Percentiles rank a stretch among this genome's conserved stretches.
These are phyloP conservation scores for Creontiades dilutus DNA, from an alignment of 2,888 invertebrate genomes.

Conservation along the genomic window DNA sequence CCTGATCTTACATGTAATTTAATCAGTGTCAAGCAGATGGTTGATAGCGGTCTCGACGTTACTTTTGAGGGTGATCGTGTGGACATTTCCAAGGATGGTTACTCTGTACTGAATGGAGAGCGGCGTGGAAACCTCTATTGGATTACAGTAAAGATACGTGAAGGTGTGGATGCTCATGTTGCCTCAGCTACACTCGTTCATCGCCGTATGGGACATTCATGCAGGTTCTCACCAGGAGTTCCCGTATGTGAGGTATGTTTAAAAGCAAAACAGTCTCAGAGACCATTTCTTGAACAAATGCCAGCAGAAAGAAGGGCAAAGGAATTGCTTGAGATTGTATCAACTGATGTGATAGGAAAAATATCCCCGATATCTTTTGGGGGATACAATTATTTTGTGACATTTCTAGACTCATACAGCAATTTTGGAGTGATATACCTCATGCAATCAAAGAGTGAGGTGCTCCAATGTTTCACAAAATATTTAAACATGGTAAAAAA, in stretches of 20 bases:
- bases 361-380: background rate
- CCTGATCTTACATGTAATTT: too few species aligned
- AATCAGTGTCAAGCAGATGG: too few species aligned
- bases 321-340: background rate
- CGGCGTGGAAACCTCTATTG: background rate
- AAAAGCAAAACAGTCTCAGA: background rate
- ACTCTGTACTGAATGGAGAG: background rate
- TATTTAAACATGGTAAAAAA: slow-evolving; percentile 17
- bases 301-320: background rate
- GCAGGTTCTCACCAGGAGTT: background rate
- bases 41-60: too few species aligned
- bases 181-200: background rate
- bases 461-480: slow-evolving; percentile 17
- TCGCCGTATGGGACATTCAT: slow-evolving; percentile 31
- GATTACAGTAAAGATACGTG: background rate
- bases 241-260: slow-evolving; percentile 40
- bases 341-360: slow-evolving; percentile 9
- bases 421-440: slow-evolving; percentile 30
- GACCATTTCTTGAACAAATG: background rate
- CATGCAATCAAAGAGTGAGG: slow-evolving; percentile 41
- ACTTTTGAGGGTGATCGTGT: too few species aligned
- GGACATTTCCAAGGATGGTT: background rate
- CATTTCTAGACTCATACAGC: background rate
- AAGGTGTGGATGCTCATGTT: background rate
- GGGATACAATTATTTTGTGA: background rate